phyloP scores from a whole-genome alignment of 1,140 invertebrate species.

The Coptotermes formosanus region DNA sequence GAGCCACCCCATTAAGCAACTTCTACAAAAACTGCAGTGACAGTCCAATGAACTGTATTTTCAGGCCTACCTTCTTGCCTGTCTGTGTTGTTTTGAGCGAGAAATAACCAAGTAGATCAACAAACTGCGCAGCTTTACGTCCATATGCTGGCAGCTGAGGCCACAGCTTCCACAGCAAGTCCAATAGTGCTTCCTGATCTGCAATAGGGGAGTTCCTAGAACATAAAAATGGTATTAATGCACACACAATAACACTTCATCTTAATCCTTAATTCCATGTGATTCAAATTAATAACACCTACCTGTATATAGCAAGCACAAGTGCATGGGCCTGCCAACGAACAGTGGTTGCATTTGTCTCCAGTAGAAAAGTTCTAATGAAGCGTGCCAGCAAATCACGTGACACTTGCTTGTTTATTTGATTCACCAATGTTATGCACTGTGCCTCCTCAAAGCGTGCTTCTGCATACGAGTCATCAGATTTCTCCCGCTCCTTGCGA shows the following conservation, averaged over 20 bases:
- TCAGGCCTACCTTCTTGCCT: conserved; percentile 50
- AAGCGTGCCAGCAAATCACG: conserved; percentile 72
- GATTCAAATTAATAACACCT: conserved; percentile 43
- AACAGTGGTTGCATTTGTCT: conserved; percentile 89
- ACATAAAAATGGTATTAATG: not conserved
- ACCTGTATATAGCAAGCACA: conserved; percentile 81
- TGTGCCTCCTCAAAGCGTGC: conserved; percentile 68
- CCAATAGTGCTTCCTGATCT: conserved; percentile 77
- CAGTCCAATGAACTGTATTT: not conserved
- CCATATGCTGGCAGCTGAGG: conserved; percentile 87
- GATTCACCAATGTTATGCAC: conserved; percentile 65
- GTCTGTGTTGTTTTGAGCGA: conserved; percentile 73
- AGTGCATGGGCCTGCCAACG: conserved; percentile 94
- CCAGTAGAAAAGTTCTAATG: conserved; percentile 85
- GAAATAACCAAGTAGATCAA: conserved; percentile 92
- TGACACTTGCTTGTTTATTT: conserved; percentile 70
- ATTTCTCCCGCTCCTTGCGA: conserved; percentile 62
- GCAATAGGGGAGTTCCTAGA: conserved; percentile 66
- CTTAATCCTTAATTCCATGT: not conserved
- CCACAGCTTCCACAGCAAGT: conserved; percentile 89
- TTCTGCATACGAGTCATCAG: conserved; percentile 66
- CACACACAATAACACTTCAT: too few species aligned
- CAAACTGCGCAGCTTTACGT: conserved; percentile 91
- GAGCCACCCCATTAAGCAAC: too few species aligned
- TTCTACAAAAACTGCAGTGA: too few species aligned